Evolutionary conservation across 1,140 invertebrate species (phyloP).

Genomic region (Drosophila kikkawai): DNA sequence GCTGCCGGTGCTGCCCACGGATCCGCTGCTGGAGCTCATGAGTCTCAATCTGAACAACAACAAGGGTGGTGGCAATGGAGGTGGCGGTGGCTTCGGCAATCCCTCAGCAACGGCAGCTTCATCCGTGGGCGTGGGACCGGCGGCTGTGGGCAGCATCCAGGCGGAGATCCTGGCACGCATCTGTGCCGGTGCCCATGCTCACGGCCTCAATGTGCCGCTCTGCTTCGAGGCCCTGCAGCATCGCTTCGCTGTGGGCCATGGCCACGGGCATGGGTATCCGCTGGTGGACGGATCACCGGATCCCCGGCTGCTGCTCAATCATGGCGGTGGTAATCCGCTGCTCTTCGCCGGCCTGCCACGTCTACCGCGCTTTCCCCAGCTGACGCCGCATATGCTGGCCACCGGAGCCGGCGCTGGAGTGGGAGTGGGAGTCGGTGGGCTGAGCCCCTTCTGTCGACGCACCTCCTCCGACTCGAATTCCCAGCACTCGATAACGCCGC

Average conservation of each 20-base stretch:
- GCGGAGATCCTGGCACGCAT: conserved; percentile 93
- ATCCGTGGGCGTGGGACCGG: not conserved
- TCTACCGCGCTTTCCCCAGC: conserved; percentile 81
- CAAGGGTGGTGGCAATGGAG: conserved; percentile 63
- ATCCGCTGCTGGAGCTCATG: conserved; percentile 79
- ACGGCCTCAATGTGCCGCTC: conserved; percentile 85
- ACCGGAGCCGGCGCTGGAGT: conserved; percentile 21
- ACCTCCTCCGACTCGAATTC: conserved; percentile 84
- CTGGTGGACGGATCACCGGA: conserved; percentile 35
- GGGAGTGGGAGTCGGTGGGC: conserved; percentile 43
- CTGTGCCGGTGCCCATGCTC: conserved; percentile 88
- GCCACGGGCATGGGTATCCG: conserved; percentile 20
- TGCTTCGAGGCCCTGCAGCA: conserved; percentile 87
- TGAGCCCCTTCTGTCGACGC: conserved; percentile 74
- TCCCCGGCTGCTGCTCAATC: conserved; percentile 76
- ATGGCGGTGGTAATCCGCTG: conserved; percentile 85
- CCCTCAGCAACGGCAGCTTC: conserved; percentile 1
- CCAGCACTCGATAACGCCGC: conserved; percentile 84
- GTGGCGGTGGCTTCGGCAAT: not conserved
- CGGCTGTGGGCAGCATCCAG: conserved; percentile 86
- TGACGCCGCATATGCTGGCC: conserved; percentile 75
- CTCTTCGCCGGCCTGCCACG: conserved; percentile 86
- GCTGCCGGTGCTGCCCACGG: conserved; percentile 76
- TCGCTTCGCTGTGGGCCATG: conserved; percentile 72
- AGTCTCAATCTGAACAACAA: conserved; percentile 79